Base-by-base conservation (phyloP, 2,113 vertebrate genomes). In the Alligator sinensis region DNA sequence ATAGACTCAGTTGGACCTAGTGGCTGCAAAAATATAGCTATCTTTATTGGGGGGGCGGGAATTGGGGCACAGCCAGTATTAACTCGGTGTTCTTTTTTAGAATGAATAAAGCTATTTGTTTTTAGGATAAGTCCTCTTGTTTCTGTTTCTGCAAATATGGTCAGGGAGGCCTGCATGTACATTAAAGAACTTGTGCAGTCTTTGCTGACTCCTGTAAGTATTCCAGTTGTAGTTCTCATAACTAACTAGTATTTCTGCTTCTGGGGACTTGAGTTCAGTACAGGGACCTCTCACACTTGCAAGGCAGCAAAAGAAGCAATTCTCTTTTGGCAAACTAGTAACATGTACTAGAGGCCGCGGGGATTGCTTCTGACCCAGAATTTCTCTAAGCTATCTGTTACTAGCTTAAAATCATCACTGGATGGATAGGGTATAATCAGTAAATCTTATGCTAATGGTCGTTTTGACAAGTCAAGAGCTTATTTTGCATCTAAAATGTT, bases 241-340 rank as follows among this genome's bases (percentile, higher is more conserved):
- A 34, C 86, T 70, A 47, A 12, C 4, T 24, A 75, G 38, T 27
- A 75, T 19, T 38, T 72, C 47, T 22, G 88, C 58, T 74, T 85
- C 19, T 24, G 77, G 84, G 72, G 63, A 16, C 63, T 78, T 54
- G 28, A 38, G 21, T 30, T 34, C 17, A 34, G 17, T 70, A 68
- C 17, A 10, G 38, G 38, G 68, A 38, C 19, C 6, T 21, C 11
- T 12, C 34, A 72, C 68, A 34, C 6, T 75, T 79, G 30, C 55
- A 77, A 28, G 54, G 64, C 89, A 77, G 82, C 68, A 94, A 87
- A 91, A 63, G 87, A 92, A 81, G 38, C 64, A 57, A 72, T 72
- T 15, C 81, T 74, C 87, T 94, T 66, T 77, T 92, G 91, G 87
- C 89, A 55, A 15, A 24, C 5, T 9, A 83, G 57, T 21, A 62